These are phyloP conservation scores for Acanthiza pusilla DNA, from an alignment of 2,797 vertebrate species.

Conservation along the genomic window DNA sequence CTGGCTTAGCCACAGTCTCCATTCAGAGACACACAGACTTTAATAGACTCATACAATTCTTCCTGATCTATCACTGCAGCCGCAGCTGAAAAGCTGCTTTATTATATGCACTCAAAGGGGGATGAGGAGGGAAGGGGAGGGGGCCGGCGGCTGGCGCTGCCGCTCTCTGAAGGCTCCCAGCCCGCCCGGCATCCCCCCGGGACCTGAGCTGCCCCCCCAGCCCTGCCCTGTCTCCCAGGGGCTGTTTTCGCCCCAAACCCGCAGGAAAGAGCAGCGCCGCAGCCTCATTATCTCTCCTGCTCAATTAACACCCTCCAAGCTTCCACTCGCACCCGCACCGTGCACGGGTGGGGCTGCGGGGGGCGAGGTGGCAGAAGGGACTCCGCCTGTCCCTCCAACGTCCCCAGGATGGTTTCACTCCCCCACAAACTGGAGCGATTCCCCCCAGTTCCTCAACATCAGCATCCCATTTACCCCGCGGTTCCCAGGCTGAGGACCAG, in stretches of 20 bases:
- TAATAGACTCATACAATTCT: slow-evolving; percentile 69
- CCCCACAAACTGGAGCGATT: fast-evolving
- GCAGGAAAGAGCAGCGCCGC: not conserved
- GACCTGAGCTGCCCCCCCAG: not conserved
- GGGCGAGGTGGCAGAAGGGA: not conserved
- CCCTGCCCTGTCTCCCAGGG: not conserved
- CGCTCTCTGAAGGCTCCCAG: not conserved
- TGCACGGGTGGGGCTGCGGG: fast-evolving
- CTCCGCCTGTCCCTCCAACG: fast-evolving
- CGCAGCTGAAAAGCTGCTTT: slow-evolving; percentile 64
- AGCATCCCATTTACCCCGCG: not conserved
- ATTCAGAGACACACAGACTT: slow-evolving; percentile 72
- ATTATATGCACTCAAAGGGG: slow-evolving; percentile 21
- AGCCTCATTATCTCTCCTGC: not conserved
- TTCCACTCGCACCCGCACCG: not conserved
- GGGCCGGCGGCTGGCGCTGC: not conserved
- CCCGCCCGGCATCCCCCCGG: not conserved
- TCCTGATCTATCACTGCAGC: slow-evolving; percentile 59
- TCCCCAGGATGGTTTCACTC: not conserved
- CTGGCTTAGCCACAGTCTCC: slow-evolving; percentile 79
- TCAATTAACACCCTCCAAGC: not conserved
- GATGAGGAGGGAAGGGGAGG: slow-evolving; percentile 44
- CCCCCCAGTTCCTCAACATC: not conserved
- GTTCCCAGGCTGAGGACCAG: fast-evolving
- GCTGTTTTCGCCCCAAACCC: not conserved